Percentiles rank a stretch among this genome's conserved stretches.
Evolutionary conservation across 2,888 invertebrate species (phyloP).

Genomic region (Labia minor): DNA sequence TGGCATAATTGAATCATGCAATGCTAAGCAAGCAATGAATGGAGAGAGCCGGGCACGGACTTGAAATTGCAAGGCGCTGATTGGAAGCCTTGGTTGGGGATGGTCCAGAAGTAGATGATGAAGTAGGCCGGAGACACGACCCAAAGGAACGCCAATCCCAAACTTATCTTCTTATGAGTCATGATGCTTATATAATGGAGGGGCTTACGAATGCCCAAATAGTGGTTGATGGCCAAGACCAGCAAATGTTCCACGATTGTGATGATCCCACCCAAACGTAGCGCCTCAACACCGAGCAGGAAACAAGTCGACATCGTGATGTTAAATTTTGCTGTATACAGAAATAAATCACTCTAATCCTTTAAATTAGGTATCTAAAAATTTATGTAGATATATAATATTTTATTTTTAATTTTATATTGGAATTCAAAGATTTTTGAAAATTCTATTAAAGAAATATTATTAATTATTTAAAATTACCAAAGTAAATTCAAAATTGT

Average conservation of each 20-base stretch:
- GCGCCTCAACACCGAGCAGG: constrained; percentile 34
- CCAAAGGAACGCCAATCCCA: constrained; percentile 46
- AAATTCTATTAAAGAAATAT: too few relatives aligned
- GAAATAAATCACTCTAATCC: constrained; percentile 15
- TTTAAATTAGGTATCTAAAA: too few relatives aligned
- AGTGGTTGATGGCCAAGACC: constrained; percentile 53
- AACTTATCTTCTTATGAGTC: constrained; percentile 42
- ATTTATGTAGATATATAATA: too few relatives aligned
- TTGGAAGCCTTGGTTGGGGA: constrained; percentile 40
- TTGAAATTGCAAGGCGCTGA: constrained; percentile 27
- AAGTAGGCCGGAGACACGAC: constrained; percentile 42
- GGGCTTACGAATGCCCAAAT: constrained; percentile 50
- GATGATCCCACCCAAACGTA: constrained; percentile 47
- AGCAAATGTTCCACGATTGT: constrained; percentile 52
- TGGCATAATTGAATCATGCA: neutral
- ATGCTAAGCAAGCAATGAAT: constrained; percentile 1
- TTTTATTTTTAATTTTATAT: too few relatives aligned
- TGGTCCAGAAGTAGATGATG: constrained; percentile 41
- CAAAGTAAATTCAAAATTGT: too few relatives aligned
- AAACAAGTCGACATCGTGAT: constrained; percentile 27
- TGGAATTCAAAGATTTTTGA: too few relatives aligned
- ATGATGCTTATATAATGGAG: constrained; percentile 51
- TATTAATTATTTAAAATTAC: too few relatives aligned
- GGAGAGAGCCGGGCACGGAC: constrained; percentile 22
- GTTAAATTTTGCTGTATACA: constrained; percentile 1